phyloP scores from a whole-genome alignment of 2,888 invertebrate genomes.

The Leucophora obtusa region DNA sequence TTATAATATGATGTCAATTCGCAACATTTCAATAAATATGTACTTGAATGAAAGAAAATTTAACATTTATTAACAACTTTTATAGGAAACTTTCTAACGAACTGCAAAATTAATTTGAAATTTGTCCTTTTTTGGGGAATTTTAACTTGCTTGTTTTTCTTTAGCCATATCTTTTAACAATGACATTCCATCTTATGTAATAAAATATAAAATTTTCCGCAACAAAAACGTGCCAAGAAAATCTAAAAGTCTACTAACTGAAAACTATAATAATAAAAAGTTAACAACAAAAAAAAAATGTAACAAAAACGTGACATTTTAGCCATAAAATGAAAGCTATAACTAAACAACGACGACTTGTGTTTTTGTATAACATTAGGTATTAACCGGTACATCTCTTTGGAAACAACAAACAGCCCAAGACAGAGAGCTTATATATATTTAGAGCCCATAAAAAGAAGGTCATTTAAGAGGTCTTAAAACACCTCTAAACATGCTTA shows the following conservation, averaged over 20 bases:
- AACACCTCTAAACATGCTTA: background rate
- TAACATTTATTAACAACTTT: too few species aligned
- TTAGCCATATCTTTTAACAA: slow-evolving; percentile 42
- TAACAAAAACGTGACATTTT: slow-evolving; percentile 64
- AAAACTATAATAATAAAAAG: slow-evolving; percentile 9
- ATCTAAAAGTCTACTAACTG: slow-evolving; percentile 19
- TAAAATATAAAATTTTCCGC: slow-evolving; percentile 48
- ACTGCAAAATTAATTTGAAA: background rate
- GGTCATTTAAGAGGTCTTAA: slow-evolving; percentile 44
- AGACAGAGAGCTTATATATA: slow-evolving; percentile 40
- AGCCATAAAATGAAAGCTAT: slow-evolving; percentile 45
- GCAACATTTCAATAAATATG: background rate
- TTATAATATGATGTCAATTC: too few species aligned
- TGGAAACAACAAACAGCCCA: background rate
- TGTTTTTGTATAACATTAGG: background rate
- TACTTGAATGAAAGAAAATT: background rate
- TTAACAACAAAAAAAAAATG: slow-evolving; percentile 45
- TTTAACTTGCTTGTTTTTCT: background rate
- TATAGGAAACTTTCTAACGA: too few species aligned
- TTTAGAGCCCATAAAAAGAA: slow-evolving; percentile 41
- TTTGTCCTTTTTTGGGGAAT: background rate
- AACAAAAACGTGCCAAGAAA: slow-evolving; percentile 62
- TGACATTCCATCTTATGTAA: slow-evolving; percentile 56
- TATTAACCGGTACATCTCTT: background rate
- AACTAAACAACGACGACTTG: background rate